Base-by-base conservation (phyloP, 2,888 invertebrate genomes). In the Petrolisthes manimaculis region DNA sequence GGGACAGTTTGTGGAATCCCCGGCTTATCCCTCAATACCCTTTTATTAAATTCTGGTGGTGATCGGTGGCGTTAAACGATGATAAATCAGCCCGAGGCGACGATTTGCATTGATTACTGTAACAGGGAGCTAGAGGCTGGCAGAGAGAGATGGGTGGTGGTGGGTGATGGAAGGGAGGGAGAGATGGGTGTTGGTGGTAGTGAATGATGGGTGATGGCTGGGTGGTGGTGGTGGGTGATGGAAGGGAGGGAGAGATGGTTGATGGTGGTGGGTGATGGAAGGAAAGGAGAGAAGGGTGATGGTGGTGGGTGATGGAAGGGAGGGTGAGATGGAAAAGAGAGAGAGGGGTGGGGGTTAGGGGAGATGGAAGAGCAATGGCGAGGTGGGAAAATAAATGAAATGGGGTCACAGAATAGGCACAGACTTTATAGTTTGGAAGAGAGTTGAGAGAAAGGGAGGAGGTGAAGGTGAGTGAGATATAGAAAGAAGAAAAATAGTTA, bases 41-140 rank as follows among this genome's bases (percentile, higher is more conserved):
- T 88, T 88, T 88, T 88, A 88, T 88, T 88, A 88, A 88, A 88
- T 88, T 88, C 87, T 84, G 79, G 84, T 88, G 79, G 79, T 80
- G 88, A 88, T 88, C 88, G 77, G n/a, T 67, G 54, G 88, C 88
- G 84, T 84, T 88, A 84, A 88, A 88, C 84, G 88, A 88, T 84
- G 88, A 88, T 88, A 88, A 88, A 88, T 88, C 88, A 84, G 81
- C 51, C 67, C 37, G 56, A 9, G 79, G 56, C 71, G 78, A 5
- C 87, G 84, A 84, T 88, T 88, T 88, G 84, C 88, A 88, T 88
- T 88, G 88, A 88, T 88, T 80, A 88, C 79, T 12, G 21, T 9
- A n/a, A 67, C 53, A 9, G 21, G 55, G 75, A 24, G 8, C 21
- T 51, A 18, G 69, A 0, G 37, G 84, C 9, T 24, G 69, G 6